Conservation (phyloP, 2,113 vertebrate genomes). For the Rhabdornis inornatus region DNA sequence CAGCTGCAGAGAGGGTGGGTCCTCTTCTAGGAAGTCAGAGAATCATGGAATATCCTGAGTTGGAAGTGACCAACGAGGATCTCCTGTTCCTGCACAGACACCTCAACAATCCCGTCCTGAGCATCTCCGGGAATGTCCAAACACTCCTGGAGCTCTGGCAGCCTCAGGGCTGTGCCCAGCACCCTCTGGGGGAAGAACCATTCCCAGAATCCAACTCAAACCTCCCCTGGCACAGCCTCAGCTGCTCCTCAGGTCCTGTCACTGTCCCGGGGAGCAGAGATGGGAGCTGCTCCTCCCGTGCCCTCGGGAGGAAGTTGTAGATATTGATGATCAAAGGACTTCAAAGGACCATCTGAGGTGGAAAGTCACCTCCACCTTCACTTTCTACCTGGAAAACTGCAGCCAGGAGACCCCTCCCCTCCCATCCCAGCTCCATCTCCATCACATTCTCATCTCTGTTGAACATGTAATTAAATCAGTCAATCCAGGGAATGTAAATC, state of each 20-base stretch:
- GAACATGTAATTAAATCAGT: not conserved
- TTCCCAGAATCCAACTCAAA: accelerated
- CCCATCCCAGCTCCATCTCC: not conserved
- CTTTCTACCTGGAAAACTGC: not conserved
- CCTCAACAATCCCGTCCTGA: accelerated
- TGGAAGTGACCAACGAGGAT: not conserved
- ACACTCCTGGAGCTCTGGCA: not conserved
- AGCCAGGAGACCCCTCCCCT: accelerated
- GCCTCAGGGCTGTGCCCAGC: not conserved
- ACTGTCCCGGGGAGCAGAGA: not conserved
- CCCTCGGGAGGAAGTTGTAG: not conserved
- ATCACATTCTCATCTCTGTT: not conserved
- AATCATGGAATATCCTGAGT: not conserved
- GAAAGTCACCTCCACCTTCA: not conserved
- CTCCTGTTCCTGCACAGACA: not conserved
- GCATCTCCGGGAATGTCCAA: not conserved
- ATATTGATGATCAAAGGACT: accelerated
- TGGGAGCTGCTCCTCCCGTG: not conserved
- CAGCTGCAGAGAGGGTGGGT: not conserved
- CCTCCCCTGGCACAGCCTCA: accelerated
- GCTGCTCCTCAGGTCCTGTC: not conserved
- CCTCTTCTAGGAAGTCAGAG: not conserved
- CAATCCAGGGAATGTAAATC: not conserved
- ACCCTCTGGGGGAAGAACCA: not conserved
- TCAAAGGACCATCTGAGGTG: not conserved